Base-by-base conservation (phyloP, 2,113 vertebrate genomes). In the Labeo rohita region DNA sequence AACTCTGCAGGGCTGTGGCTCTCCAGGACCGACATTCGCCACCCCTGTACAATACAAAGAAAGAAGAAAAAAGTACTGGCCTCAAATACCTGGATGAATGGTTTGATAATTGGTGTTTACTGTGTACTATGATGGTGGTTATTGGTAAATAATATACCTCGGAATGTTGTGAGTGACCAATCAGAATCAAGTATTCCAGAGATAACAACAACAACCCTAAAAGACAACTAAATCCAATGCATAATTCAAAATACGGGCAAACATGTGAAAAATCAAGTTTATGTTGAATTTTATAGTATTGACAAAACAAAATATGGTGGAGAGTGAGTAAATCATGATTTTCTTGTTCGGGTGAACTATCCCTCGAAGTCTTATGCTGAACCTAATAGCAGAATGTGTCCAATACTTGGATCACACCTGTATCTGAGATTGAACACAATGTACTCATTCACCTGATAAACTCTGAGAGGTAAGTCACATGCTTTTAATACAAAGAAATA, bases 401-500 rank as follows among this genome's bases (percentile, higher is more conserved):
- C 43, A 49, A 50, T 23, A 4, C 11, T 75, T 75, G 2, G 18
- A 39, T 73, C 39, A 73, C 39, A 45, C 70, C 70, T 9, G 68
- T 45, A 21, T 8, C 23, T 54, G 34, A 45, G 36, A 80, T n/a
- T 79, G 54, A 39, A 59, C 79, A 66, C 10, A 45, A 1, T 39
- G 34, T 61, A 12, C 43, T 66, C 21, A 11, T 49, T 66, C 3
- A 28, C 8, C 7, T 8, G 4, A 47, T n/a, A 36, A 72, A 73
- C 83, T 84, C 54, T 34, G 61, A 87, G 47, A 81, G 83, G 77
- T 85, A 73, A 80, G 18, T 83, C 83, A 79, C 50, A 73, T 75
- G 85, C 43, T 7, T 49, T 6, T 34, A 72, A 80, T 87, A 89
- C 89, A 92, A 68, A 85, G 34, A 77, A 89, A 87, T 56, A 43